These are phyloP conservation scores for Platypus cylindrus DNA, from an alignment of 2,888 invertebrate species.

Conservation along the genomic window DNA sequence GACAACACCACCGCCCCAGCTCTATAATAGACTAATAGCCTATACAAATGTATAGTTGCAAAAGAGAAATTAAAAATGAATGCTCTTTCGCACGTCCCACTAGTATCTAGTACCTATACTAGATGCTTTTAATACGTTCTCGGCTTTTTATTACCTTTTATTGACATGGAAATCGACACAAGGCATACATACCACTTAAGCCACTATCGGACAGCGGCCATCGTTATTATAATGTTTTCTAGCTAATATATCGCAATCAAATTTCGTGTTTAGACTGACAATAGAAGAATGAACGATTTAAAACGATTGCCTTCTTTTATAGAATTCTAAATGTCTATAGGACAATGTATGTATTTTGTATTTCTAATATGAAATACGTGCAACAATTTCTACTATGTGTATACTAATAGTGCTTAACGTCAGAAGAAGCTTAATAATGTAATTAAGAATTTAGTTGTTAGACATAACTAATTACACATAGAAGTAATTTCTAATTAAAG, in stretches of 20 bases:
- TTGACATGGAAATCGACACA: conserved; percentile 22
- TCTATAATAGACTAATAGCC: conserved; percentile 21
- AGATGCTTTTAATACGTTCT: conserved; percentile 19
- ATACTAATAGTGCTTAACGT: too few species aligned
- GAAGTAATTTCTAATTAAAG: too few species aligned
- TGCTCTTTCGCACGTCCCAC: conserved; percentile 17
- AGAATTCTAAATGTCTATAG: too few species aligned
- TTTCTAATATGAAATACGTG: too few species aligned
- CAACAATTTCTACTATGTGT: too few species aligned
- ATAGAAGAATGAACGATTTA: too few species aligned
- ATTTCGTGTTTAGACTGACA: conserved; percentile 17
- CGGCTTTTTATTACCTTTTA: conserved; percentile 20
- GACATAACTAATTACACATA: too few species aligned
- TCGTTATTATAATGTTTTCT: conserved; percentile 18
- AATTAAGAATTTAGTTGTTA: too few species aligned
- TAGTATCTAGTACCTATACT: too few species aligned
- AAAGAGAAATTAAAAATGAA: conserved; percentile 23
- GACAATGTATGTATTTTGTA: too few species aligned
- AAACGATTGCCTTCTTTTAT: too few species aligned
- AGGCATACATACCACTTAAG: conserved; percentile 18
- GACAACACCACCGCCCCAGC: conserved; percentile 16
- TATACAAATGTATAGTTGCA: conserved; percentile 24
- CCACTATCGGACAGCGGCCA: conserved; percentile 15
- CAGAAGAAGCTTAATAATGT: too few species aligned
- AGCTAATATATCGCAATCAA: conserved; percentile 21